Conservation (phyloP, 2,888 invertebrate genomes). For the Parapristionchus giblindavisi region DNA sequence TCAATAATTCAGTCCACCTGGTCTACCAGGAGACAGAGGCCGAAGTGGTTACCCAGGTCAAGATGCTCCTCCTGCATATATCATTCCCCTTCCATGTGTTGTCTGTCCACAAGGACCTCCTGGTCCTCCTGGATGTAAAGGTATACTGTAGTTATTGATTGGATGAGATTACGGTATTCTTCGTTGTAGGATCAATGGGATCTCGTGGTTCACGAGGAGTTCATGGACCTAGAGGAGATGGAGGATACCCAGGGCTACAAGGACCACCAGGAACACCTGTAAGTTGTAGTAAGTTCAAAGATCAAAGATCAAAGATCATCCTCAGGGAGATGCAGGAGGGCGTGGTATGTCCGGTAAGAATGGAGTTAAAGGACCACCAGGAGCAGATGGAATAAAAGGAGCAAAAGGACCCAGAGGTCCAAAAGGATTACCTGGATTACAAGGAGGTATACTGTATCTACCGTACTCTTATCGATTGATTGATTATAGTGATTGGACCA, state of each 20-base stretch:
- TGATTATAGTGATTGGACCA: slow-evolving; percentile 6
- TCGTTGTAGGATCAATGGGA: neutral
- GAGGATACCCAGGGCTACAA: neutral
- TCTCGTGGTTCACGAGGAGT: neutral
- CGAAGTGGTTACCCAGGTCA: neutral
- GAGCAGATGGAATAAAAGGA: neutral
- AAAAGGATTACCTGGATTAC: neutral
- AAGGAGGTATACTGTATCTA: neutral
- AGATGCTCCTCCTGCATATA: slow-evolving; percentile 13
- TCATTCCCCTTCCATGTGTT: slow-evolving; percentile 30
- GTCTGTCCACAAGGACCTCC: slow-evolving; percentile 29
- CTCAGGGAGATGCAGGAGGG: neutral
- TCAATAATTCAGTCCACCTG: neutral
- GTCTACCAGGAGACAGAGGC: slow-evolving; percentile 8
- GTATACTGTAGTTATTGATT: neutral
- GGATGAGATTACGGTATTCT: neutral
- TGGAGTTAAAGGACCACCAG: slow-evolving; percentile 1
- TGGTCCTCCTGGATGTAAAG: slow-evolving; percentile 27
- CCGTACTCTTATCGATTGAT: neutral
- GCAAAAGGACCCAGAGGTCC: neutral
- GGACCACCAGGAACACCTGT: neutral
- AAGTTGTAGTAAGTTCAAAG: neutral
- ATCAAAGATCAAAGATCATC: neutral
- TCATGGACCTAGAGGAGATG: neutral
- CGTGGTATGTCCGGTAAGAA: neutral